These are phyloP conservation scores for Discoglossus pictus DNA, from an alignment of 2,797 vertebrate genomes.

Conservation along the genomic window DNA sequence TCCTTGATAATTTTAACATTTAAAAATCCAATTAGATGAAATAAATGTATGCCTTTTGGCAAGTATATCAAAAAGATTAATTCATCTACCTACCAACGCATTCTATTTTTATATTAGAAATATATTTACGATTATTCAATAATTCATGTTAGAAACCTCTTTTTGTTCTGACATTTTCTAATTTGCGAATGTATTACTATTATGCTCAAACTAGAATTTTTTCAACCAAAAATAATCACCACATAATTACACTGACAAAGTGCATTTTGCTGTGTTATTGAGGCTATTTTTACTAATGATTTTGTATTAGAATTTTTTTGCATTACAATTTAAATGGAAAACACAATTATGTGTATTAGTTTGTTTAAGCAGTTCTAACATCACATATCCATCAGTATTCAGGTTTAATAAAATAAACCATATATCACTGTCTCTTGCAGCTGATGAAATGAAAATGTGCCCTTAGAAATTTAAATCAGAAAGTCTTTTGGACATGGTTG, in stretches of 20 bases:
- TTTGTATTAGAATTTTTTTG: conserved; percentile 98
- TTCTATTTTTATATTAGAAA: conserved; percentile 65
- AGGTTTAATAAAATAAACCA: conserved; percentile 95
- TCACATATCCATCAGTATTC: conserved; percentile 99
- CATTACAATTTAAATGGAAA: conserved; percentile 97
- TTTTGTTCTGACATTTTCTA: conserved; percentile 75
- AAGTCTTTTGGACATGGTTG: conserved; percentile 3
- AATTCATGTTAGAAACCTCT: conserved; percentile 70
- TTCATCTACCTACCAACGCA: conserved; percentile 56
- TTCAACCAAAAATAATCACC: conserved; percentile 93
- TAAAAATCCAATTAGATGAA: conserved; percentile 65
- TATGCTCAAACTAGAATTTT: conserved; percentile 86
- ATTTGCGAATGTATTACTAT: conserved; percentile 79
- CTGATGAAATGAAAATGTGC: conserved; percentile 80
- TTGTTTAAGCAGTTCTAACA: conserved; percentile 97
- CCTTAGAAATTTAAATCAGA: conserved; percentile 61
- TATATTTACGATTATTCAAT: conserved; percentile 59
- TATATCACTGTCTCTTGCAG: conserved; percentile 95
- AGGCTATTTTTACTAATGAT: conserved; percentile 95
- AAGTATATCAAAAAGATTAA: conserved; percentile 60
- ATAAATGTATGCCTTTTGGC: conserved; percentile 68
- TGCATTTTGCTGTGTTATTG: conserved; percentile 85
- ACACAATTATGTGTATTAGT: conserved; percentile 99
- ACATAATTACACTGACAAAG: conserved; percentile 85
- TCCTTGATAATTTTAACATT: conserved; percentile 63